Evolutionary conservation across 92 coral and sea anemone genomes (phyloP), one percentile per base, ranked within the genome.

Genomic region (Porites divaricata): DNA sequence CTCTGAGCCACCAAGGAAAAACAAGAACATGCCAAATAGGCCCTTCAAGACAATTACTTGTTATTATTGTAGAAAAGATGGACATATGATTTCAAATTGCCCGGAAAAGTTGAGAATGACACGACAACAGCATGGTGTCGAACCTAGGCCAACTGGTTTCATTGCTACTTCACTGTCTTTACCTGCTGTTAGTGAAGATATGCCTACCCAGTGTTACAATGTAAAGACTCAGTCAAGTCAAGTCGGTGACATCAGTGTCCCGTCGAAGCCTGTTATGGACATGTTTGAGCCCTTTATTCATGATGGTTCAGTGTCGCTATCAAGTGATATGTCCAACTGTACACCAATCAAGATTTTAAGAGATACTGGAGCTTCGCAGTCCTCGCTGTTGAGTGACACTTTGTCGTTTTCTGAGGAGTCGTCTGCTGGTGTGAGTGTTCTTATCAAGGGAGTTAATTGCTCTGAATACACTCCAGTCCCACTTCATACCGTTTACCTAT

Each of bases 181-280:
- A 28, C 41, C 41, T 28, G 41, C 4, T 28, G 3, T 28, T 28
- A 17, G 63, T 57, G 17, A 57, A 57, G 63, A 11, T 57, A 57
- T 57, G 17, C 63, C 63, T 57, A 17, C 4, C 17, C 5, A 57
- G 63, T 57, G 63, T 57, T 0, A 12, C 17, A 17, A 57, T 57
- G 63, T 57, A 17, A 11, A 17, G 14, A 28, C 41, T 28, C 41
- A 28, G 41, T 28, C 41, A 28, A 28, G 41, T n/a, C n/a, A n/a
- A n/a, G n/a, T n/a, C n/a, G n/a, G n/a, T 28, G 4, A 28, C 41
- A 28, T 28, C 2, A 5, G 41, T 28, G 41, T 28, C 4, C 63
- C 63, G 63, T 57, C 63, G 17, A 57, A 57, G 63, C 63, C 63
- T 57, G 63, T 57, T 57, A 57, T 57, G 63, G 63, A 57, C 63